phyloP scores from a whole-genome alignment of 2,888 invertebrate species.

The Ophraella communa region DNA sequence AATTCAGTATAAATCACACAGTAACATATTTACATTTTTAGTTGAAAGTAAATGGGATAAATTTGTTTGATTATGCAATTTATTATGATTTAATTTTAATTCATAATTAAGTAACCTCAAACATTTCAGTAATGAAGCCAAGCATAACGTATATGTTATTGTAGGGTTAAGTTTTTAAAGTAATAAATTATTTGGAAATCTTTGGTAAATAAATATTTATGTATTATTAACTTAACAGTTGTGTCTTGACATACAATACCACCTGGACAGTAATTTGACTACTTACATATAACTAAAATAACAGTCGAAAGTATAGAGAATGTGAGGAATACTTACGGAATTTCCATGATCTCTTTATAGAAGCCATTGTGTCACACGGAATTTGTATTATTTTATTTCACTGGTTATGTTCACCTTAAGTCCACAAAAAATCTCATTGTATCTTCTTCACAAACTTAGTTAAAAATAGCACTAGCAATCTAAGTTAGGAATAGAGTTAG shows the following conservation, averaged over 20 bases:
- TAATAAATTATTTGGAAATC: background rate
- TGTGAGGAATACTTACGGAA: slow-evolving; percentile 72
- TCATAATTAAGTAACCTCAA: background rate
- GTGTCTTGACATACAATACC: background rate
- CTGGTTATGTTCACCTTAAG: slow-evolving; percentile 49
- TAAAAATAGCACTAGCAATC: slow-evolving; percentile 43
- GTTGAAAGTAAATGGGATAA: background rate
- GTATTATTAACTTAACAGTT: background rate
- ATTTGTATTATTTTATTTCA: slow-evolving; percentile 24
- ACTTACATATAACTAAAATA: background rate
- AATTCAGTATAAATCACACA: background rate
- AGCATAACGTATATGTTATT: background rate
- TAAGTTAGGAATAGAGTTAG: slow-evolving; percentile 40
- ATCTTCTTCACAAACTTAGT: slow-evolving; percentile 29
- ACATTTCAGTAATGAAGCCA: background rate
- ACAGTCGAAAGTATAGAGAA: background rate
- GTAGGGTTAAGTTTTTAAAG: background rate
- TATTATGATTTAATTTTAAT: background rate
- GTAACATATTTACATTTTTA: background rate
- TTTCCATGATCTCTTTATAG: slow-evolving; percentile 78
- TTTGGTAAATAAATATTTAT: background rate
- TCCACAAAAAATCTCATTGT: slow-evolving; percentile 51
- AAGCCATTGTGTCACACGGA: slow-evolving; percentile 52
- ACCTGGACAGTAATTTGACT: background rate
- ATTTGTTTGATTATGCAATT: background rate